Base-by-base conservation (phyloP, 2,113 vertebrate species). In the Paradisaea rubra region DNA sequence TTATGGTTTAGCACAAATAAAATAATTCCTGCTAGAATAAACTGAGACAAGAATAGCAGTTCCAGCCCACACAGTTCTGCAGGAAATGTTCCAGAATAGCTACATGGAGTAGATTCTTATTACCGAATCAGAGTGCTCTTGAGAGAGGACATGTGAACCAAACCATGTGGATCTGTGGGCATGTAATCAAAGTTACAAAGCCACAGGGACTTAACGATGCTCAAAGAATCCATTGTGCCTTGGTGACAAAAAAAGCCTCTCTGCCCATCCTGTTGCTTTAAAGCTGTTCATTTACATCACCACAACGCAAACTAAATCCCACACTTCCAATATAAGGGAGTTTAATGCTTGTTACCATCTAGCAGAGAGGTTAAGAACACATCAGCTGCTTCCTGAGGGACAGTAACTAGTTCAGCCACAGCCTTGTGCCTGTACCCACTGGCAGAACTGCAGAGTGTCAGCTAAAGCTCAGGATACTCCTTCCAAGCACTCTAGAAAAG, bases 21-120 rank as follows among this genome's bases (percentile, higher is more conserved):
- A 86, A 81, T 74, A 66, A 83, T 71, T 90, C 69, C 52, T 94
- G 79, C 42, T 94, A 86, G 95, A 95, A 96, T 92, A 94, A 96
- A 90, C 86, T 47, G 69, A 66, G 80, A 86, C 86, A 63, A 94
- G 88, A 96, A 96, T 83, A 96, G 92, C 47, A 63, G 68, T 94
- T 83, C 47, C 66, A 93, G n/a, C 91, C 92, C 84, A 96, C 89
- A 85, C 2, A 1, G 41, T 85, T 91, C 77, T 92, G 77, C 44
- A 49, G 72, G 57, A 94, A 91, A 60, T 81, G 41, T 84, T 86
- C 25, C 2, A 3, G 65, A 94, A 94, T 78, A 95, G n/a, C 49
- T 92, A 12, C 50, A 81, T 14, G 8, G 45, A 76, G 37, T 71
- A 92, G 53, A 35, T 72, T 84, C 77, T 66, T 73, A 70, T 82